These are phyloP conservation scores for Xerus rutilus DNA, from an alignment of 2,797 vertebrate species.

Conservation along the genomic window DNA sequence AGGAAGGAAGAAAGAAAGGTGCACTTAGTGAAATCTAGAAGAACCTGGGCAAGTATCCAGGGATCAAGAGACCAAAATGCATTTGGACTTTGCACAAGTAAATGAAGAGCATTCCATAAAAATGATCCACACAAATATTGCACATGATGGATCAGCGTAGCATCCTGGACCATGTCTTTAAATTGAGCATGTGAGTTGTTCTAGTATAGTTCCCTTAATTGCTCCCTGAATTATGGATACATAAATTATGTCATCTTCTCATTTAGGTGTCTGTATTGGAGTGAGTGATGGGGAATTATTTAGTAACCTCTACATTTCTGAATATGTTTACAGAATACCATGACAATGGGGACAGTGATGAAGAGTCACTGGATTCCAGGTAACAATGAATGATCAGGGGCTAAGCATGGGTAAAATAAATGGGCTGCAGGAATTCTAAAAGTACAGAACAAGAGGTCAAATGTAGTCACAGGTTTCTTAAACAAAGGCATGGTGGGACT, in stretches of 20 bases:
- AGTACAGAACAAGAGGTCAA: neutral
- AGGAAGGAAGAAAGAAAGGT: too few relatives aligned
- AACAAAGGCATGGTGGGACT: too few relatives aligned
- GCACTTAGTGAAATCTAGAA: neutral
- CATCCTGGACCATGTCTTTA: neutral
- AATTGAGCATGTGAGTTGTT: too few relatives aligned
- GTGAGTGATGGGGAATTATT: neutral
- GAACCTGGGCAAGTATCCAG: neutral
- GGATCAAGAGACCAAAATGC: neutral
- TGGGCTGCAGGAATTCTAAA: neutral
- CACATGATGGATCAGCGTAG: neutral
- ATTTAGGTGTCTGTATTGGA: neutral
- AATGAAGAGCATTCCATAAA: neutral
- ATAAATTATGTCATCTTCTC: neutral
- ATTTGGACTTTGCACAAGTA: neutral
- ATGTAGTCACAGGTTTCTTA: too few relatives aligned
- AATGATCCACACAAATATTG: neutral
- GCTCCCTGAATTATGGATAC: neutral
- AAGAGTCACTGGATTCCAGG: neutral
- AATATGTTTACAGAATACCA: neutral
- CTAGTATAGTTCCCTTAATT: too few relatives aligned
- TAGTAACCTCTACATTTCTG: neutral
- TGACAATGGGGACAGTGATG: too few relatives aligned
- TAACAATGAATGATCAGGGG: too few relatives aligned
- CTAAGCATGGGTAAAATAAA: neutral